These are phyloP conservation scores for Poeciliopsis occidentalis DNA, from an alignment of 2,113 vertebrate genomes.

Conservation along the genomic window DNA sequence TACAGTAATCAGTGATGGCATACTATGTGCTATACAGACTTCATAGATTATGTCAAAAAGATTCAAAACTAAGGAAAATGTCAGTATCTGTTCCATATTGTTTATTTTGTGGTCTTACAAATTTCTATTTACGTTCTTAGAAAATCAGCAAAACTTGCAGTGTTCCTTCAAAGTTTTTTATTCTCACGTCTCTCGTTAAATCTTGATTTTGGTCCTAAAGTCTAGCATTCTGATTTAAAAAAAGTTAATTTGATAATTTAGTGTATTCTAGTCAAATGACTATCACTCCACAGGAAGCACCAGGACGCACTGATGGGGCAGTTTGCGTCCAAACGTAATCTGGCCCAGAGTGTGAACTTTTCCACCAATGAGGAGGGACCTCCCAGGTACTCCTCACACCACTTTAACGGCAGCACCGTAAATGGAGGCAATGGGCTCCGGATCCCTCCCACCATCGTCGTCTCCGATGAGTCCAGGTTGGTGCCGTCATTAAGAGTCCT, in stretches of 20 bases:
- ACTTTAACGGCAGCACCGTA: background rate
- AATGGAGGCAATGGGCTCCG: constrained; percentile 1
- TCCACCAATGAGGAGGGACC: constrained; percentile 47
- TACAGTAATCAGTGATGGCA: background rate
- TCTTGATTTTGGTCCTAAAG: too few relatives aligned
- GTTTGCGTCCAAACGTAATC: constrained; percentile 30
- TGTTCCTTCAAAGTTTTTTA: background rate
- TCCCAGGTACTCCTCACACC: constrained; percentile 35
- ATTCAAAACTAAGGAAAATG: too few relatives aligned
- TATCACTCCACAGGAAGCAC: background rate
- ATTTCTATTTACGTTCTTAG: background rate
- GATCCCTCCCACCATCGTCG: constrained; percentile 31
- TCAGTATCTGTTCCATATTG: too few relatives aligned
- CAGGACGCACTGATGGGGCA: constrained; percentile 61
- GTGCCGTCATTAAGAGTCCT: background rate
- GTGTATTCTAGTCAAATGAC: background rate
- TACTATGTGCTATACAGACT: too few relatives aligned
- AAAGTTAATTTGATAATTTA: background rate
- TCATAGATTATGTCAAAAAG: too few relatives aligned
- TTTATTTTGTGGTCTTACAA: background rate
- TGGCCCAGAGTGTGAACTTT: constrained; percentile 16
- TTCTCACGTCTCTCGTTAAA: background rate
- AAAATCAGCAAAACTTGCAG: background rate
- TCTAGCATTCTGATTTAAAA: background rate
- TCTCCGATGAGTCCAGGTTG: constrained; percentile 39